phyloP scores from a whole-genome alignment of 2,797 vertebrate species.

The Muscicapa striata region DNA sequence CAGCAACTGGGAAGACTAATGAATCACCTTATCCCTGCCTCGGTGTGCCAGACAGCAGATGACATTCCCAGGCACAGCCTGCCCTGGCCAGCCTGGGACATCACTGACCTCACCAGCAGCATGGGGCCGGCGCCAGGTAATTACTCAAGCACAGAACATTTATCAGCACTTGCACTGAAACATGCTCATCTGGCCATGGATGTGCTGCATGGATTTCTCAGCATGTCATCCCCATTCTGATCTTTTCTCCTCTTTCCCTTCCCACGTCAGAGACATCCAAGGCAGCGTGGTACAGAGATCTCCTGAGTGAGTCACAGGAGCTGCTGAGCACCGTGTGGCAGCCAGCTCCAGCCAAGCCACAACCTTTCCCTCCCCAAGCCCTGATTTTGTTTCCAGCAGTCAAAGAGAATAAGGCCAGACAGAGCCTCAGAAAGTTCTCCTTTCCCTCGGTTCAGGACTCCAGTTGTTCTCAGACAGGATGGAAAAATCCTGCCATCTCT shows the following conservation, averaged over 20 bases:
- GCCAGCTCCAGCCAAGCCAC: not conserved
- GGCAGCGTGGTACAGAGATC: not conserved
- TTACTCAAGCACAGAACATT: constrained; percentile 61
- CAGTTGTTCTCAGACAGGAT: constrained; percentile 55
- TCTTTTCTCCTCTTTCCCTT: not conserved
- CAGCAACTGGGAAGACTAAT: not conserved
- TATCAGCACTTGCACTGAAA: constrained; percentile 57
- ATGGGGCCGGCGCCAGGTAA: constrained; percentile 27
- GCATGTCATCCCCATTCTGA: not conserved
- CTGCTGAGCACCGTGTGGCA: not conserved
- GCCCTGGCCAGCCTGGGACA: not conserved
- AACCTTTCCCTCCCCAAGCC: not conserved
- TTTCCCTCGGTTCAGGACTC: not conserved
- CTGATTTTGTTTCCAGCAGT: constrained; percentile 40
- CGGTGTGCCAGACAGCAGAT: not conserved
- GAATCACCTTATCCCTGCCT: not conserved
- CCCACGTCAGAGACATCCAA: constrained; percentile 11
- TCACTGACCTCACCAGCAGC: constrained; percentile 51
- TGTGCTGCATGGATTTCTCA: constrained; percentile 28
- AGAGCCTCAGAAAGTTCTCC: constrained; percentile 17
- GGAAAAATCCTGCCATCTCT: constrained; percentile 71
- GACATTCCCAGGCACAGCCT: not conserved
- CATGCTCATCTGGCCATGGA: not conserved
- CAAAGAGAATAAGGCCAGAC: not conserved
- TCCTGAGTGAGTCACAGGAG: constrained; percentile 33